Base-by-base conservation (phyloP, 1,140 invertebrate species). In the Aleiodes sp. region DNA sequence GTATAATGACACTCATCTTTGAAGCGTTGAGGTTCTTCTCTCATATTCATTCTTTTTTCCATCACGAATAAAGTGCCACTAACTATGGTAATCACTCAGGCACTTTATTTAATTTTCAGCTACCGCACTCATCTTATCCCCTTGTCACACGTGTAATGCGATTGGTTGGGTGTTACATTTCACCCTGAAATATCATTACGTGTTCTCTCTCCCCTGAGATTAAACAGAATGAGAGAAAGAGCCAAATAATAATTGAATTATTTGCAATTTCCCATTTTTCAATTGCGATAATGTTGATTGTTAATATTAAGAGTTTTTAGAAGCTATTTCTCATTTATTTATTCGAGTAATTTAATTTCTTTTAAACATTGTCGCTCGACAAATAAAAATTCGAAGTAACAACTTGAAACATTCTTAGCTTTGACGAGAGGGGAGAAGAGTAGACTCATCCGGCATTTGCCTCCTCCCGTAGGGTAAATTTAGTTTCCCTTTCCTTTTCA, bases 361-460 rank as follows among this genome's bases (percentile, higher is more conserved):
- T 16, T 19, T 21, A 2, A 46, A 46, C n/a, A n/a, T n/a, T n/a
- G n/a, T n/a, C n/a, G n/a, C n/a, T n/a, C n/a, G n/a, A n/a, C n/a
- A 16, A 68, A 33, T 14, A 4, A 19, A n/a, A 26, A 7, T 14
- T 2, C 10, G 35, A 60, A n/a, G 35, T 12, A 9, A 26, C 8
- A 46, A 29, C 52, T 37, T 41, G 63, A 69, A 57, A 70, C 68
- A 57, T 66, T 72, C 69, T 72, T 67, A 64, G 64, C 67, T 73
- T 73, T 73, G 68, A 73, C 68, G 67, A 70, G 69, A 69, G 71
- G 67, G 64, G 64, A 68, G 64, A 67, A 67, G 68, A 46, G 46
- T 37, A 66, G 41, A 29, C 41, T 62, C 59, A 65, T 67, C 70
- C 64, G 57, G 64, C 56, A 60, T 70, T 46, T 26, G 33, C 28